Base-by-base conservation (phyloP, 35 echinoderm and acorn worm species). In the Anneissia japonica region DNA sequence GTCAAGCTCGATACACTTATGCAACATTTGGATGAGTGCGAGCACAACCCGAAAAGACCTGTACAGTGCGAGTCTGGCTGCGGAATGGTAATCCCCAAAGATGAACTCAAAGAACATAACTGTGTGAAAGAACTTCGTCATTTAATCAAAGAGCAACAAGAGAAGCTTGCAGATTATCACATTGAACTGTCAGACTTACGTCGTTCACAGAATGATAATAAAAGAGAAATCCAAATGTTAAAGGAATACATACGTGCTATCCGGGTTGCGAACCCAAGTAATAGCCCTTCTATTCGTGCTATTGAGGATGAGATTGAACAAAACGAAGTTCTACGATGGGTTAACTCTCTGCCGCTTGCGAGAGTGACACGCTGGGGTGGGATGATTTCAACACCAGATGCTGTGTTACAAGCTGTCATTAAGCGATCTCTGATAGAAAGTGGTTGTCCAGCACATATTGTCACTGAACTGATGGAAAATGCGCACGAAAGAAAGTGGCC, bases 251-350 rank as follows among this genome's bases (percentile, higher is more conserved):
- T 99, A 14, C 79, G 96, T 19, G 96, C 96, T 26, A 99, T 99
- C 38, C 81, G 96, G 10, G 83, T 93, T 30, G 90, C 96, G 30
- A 94, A 87, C 31, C 96, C 96, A 36, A 99, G 86, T 83, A 55
- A 86, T 11, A 99, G 86, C 76, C 96, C 91, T 4, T 99, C 96
- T 0, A 86, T 99, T 3, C 89, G 92, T 17, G 96, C 96, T 30
- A 99, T 99, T n/a, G 96, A 99, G 72, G 96, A 99, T 77, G 96
- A 99, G 46, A 75, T 99, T 31, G 96, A 99, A 86, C 90, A 93
- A 79, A 99, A 94, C 39, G 96, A 99, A 72, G 90, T 99, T 6
- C 83, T 99, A 29, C 82, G 96, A 30, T 99, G 96, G 96, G 96
- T 93, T 17, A 99, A 99, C 83, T 89, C 96, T 16, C 73, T 99